Evolutionary conservation across 2,797 vertebrate species (phyloP).

Genomic region (Carduelis carduelis): DNA sequence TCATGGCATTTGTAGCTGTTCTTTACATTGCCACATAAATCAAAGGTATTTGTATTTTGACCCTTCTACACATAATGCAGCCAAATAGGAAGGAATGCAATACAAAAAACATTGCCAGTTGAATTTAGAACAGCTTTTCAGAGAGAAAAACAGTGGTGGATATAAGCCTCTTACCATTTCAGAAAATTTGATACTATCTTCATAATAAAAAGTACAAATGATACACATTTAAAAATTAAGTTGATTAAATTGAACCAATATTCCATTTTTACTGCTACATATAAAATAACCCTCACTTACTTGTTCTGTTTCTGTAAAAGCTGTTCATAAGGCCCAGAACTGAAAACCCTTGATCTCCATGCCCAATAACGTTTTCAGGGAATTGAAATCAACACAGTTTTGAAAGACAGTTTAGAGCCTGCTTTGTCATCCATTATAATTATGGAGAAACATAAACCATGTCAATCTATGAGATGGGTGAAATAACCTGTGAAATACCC

Average conservation of each 20-base stretch:
- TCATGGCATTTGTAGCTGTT: conserved; percentile 38
- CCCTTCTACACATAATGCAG: neutral
- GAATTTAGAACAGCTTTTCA: neutral
- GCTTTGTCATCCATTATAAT: neutral
- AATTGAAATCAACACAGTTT: neutral
- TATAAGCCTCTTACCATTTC: neutral
- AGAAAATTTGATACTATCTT: neutral
- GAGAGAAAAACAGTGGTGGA: neutral
- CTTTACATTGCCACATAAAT: conserved; percentile 58
- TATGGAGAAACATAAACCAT: neutral
- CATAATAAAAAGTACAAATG: neutral
- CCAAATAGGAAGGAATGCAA: neutral
- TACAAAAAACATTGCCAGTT: neutral
- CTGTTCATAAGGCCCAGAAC: neutral
- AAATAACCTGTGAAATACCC: neutral
- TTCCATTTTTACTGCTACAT: neutral
- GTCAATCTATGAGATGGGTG: neutral
- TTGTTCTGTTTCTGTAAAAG: neutral
- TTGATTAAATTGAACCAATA: neutral
- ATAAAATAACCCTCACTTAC: neutral
- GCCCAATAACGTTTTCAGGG: neutral
- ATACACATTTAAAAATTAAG: neutral
- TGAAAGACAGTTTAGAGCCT: neutral
- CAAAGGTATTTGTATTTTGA: conserved; percentile 29
- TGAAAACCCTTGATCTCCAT: neutral